These are phyloP conservation scores for Charanyca ferruginea DNA, from an alignment of 2,888 invertebrate species.

Conservation along the genomic window DNA sequence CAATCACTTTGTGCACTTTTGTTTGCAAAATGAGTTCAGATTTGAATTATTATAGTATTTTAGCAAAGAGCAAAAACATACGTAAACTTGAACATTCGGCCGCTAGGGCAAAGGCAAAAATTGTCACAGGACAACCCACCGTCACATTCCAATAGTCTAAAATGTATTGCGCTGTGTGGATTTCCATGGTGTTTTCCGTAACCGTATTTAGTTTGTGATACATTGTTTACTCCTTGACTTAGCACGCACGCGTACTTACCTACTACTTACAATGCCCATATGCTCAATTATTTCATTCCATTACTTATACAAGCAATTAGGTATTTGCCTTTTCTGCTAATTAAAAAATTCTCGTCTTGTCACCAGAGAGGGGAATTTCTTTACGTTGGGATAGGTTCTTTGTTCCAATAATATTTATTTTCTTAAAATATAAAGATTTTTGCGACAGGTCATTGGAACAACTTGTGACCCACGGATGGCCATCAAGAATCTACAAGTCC, in stretches of 20 bases:
- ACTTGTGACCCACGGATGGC: too few species aligned
- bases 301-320: neutral
- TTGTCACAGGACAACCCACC: neutral
- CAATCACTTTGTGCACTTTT: too few species aligned
- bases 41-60: too few species aligned
- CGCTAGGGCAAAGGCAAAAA: too few species aligned
- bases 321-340: neutral
- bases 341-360: neutral
- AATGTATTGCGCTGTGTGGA: slow-evolving; percentile 22
- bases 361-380: neutral
- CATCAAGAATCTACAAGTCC: too few species aligned
- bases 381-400: neutral
- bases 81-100: too few species aligned
- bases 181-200: slow-evolving; percentile 41
- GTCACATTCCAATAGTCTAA: slow-evolving; percentile 23
- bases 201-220: slow-evolving; percentile 26
- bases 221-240: slow-evolving; percentile 23
- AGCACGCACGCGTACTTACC: neutral
- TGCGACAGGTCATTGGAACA: too few species aligned
- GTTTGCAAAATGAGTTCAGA: too few species aligned
- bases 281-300: neutral
- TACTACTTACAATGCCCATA: neutral
- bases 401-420: neutral
- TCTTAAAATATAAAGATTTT: neutral
- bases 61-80: too few species aligned